A percentile compares a stretch with the other conserved stretches of the same genome.
Conservation (phyloP, 1,140 invertebrate species). For the Diabrotica undecimpunctata region DNA sequence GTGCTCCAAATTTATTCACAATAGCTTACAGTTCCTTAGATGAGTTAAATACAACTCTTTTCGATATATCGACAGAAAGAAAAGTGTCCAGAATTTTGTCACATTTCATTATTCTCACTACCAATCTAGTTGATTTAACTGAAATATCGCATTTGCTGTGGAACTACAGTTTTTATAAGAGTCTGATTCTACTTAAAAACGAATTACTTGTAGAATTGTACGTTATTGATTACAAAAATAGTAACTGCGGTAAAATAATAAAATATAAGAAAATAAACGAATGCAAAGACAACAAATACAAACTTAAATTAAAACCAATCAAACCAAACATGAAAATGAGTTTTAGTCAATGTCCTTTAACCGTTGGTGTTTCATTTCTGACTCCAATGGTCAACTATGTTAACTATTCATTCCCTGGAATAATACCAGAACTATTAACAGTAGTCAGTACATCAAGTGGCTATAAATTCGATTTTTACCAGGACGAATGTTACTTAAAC, state of each 20-base stretch:
- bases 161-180: not conserved
- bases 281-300: not conserved
- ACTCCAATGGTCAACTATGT: not conserved
- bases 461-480: not conserved
- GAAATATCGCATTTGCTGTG: not conserved
- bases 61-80: not conserved
- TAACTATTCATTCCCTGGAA: too few relatives aligned
- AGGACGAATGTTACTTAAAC: not conserved
- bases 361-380: not conserved
- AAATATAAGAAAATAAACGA: slow-evolving; percentile 3
- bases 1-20: not conserved
- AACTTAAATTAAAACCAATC: not conserved
- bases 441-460: too few relatives aligned
- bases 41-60: not conserved
- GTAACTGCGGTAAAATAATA: not conserved
- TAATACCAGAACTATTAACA: too few relatives aligned
- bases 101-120: not conserved
- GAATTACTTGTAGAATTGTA: not conserved
- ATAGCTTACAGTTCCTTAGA: not conserved
- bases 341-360: not conserved
- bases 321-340: not conserved
- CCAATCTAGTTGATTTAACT: not conserved
- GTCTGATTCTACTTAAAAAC: not conserved
- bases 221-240: not conserved
- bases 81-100: not conserved